A percentile compares a stretch with the other conserved stretches of the same genome.
phyloP scores from a whole-genome alignment of 2,797 vertebrate species.

The Bucorvus abyssinicus region DNA sequence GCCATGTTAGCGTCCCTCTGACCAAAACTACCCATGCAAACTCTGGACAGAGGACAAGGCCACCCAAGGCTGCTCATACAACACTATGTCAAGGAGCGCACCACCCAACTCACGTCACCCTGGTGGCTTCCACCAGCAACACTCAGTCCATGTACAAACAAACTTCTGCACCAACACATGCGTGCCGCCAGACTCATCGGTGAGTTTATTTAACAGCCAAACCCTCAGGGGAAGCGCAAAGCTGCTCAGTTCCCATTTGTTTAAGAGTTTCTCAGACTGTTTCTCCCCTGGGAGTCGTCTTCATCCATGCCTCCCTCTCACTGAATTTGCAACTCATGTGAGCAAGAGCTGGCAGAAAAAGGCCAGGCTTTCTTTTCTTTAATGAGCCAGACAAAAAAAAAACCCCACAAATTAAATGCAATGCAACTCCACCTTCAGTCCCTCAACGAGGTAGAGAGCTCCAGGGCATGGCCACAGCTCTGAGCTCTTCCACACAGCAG shows the following conservation, averaged over 20 bases:
- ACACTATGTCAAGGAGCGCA: fast-evolving
- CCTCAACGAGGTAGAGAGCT: not conserved
- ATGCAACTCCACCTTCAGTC: not conserved
- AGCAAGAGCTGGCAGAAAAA: constrained; percentile 14
- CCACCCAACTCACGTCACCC: not conserved
- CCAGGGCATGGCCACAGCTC: not conserved
- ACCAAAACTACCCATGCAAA: not conserved
- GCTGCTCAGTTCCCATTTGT: constrained; percentile 19
- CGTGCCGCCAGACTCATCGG: not conserved
- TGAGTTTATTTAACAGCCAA: constrained; percentile 43
- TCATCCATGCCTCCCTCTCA: constrained; percentile 21
- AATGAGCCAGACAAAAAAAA: not conserved
- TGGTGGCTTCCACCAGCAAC: not conserved
- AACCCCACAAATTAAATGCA: not conserved
- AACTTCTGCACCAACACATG: constrained; percentile 1
- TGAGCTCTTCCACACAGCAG: not conserved
- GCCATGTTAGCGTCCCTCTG: not conserved
- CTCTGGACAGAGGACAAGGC: not conserved
- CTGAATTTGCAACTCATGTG: constrained; percentile 30
- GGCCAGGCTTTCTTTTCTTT: constrained; percentile 12
- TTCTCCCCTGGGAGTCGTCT: constrained; percentile 50
- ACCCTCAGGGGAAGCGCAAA: constrained; percentile 22
- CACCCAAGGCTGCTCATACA: not conserved
- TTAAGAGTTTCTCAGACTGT: constrained; percentile 49
- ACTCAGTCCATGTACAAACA: not conserved